Evolutionary conservation across 2,113 vertebrate genomes (phyloP), one percentile per base, ranked within the genome.

Genomic region (Echinops telfairi): DNA sequence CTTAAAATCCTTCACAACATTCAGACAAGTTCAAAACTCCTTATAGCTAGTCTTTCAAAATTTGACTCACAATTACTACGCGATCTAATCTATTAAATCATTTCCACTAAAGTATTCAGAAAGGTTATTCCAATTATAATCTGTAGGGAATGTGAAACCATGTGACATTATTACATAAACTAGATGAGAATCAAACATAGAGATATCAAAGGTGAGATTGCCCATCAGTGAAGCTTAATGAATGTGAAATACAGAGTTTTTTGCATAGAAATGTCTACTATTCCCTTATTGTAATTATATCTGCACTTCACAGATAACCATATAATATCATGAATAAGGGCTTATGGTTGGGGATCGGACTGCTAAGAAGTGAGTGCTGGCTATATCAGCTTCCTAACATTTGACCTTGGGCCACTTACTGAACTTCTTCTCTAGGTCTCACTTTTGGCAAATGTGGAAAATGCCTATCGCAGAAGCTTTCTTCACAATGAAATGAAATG

Each of bases 221-320:
- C 17, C 31, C 70, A 95, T 88, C 36, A 16, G 40, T 40, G 47
- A 53, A 53, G 47, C 43, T 84, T 27, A 90, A n/a, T n/a, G 17
- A 15, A 70, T 85, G 58, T 27, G 66, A 81, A 87, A 93, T 82
- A 70, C 3, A 43, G 33, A 83, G 58, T 88, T 85, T 81, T 71
- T 81, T 71, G 29, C 22, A 81, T 36, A 43, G 91, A 88, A 96
- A 89, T 70, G 83, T 91, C 5, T 12, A 88, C 76, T 29, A 73
- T 40, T 43, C 36, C 20, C 92, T 73, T 92, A 58, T 62, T 7
- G 11, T n/a, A 31, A 53, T 79, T 29, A 53, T 11, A 25, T 47
- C 36, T 76, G 14, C 40, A 17, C 36, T 76, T 15, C 40, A 17
- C 25, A 71, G 57, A 38, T 86, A 91, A 89, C 47, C 83, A 31